phyloP scores from a whole-genome alignment of 1,140 invertebrate species.

The Neuroterus valhalla region DNA sequence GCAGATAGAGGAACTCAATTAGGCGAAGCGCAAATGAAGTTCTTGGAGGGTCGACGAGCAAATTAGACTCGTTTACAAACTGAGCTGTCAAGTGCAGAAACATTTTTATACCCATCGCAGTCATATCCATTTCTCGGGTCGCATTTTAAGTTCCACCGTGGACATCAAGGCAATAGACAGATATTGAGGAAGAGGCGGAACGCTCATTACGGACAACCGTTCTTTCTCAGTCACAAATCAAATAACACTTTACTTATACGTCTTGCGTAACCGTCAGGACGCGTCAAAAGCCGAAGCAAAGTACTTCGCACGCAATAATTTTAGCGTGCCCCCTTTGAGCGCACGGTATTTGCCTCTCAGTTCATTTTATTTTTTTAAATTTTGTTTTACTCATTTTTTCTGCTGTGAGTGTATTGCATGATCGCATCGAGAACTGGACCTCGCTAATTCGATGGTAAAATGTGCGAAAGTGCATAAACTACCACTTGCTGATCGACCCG shows the following conservation, averaged over 20 bases:
- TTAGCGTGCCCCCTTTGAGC: constrained; percentile 3
- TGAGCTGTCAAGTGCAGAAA: constrained; percentile 29
- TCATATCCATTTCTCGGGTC: constrained; percentile 36
- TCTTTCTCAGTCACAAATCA: constrained; percentile 56
- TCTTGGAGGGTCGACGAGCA: background rate
- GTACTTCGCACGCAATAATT: constrained; percentile 24
- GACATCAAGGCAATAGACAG: constrained; percentile 44
- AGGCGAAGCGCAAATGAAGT: too few relatives aligned
- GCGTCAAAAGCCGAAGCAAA: constrained; percentile 4
- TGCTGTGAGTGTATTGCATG: background rate
- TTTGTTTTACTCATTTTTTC: constrained; percentile 4
- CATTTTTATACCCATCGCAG: constrained; percentile 40
- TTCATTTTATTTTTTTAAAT: background rate
- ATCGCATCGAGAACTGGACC: background rate
- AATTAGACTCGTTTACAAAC: background rate
- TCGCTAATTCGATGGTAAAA: constrained; percentile 19
- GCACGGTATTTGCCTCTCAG: constrained; percentile 4
- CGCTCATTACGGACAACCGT: constrained; percentile 51
- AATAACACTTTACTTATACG: constrained; percentile 47
- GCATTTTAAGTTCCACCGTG: constrained; percentile 43
- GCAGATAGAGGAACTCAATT: too few relatives aligned
- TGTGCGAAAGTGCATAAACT: background rate
- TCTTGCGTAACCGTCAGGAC: constrained; percentile 21
- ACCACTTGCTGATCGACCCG: background rate
- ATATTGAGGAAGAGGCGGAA: constrained; percentile 58